Conservation (phyloP, 2,113 vertebrate genomes). For the Tachycineta bicolor region DNA sequence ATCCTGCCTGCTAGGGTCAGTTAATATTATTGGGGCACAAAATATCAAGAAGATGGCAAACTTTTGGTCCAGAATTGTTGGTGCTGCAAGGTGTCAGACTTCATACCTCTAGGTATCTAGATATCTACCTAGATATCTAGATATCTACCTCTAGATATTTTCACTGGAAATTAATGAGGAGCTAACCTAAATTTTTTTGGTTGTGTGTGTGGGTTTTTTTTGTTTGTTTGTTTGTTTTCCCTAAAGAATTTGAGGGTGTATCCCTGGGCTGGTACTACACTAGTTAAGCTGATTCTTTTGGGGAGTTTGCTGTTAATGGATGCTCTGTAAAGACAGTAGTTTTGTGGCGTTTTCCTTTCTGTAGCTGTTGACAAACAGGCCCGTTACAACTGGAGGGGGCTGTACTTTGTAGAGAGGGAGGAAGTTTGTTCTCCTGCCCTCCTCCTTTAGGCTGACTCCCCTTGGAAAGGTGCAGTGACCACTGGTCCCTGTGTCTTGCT, state of each 20-base stretch:
- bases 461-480: not conserved
- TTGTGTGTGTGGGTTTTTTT: not conserved
- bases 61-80: not conserved
- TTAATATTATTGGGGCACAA: not conserved
- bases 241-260: not conserved
- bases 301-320: not conserved
- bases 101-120: not conserved
- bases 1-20: not conserved
- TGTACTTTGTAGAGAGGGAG: not conserved
- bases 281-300: not conserved
- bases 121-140: no score
- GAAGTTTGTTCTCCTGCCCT: not conserved
- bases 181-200: not conserved
- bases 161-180: not conserved
- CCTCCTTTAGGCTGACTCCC: not conserved
- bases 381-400: not conserved
- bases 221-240: not conserved
- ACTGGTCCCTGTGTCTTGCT: not conserved
- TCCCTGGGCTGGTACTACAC: not conserved
- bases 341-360: not conserved
- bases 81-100: not conserved
- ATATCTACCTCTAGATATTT: not conserved
- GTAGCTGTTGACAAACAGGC: not conserved
- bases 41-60: not conserved
- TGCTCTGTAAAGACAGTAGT: not conserved